Evolutionary conservation across 2,113 vertebrate species (phyloP).

Genomic region (Saiga tatarica): DNA sequence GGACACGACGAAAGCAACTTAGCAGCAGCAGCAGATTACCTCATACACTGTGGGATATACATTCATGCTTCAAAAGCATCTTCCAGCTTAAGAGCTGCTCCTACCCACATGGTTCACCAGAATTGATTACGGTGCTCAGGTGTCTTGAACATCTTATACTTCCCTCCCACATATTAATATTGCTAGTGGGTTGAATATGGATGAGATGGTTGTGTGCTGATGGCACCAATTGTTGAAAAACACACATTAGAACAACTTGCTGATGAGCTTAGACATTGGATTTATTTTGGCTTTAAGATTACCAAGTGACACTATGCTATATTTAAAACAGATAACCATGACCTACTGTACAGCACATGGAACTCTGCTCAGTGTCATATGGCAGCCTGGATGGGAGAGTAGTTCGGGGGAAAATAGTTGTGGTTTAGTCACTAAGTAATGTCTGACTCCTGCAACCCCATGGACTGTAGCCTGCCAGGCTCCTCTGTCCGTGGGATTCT

Average conservation of each 20-base stretch:
- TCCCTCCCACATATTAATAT: not conserved
- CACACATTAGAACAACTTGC: not conserved
- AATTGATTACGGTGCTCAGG: not conserved
- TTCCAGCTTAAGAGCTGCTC: not conserved
- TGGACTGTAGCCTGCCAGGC: not conserved
- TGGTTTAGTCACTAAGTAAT: not conserved
- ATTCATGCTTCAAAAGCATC: not conserved
- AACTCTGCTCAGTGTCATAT: not conserved
- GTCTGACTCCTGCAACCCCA: not conserved
- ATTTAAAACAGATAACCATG: not conserved
- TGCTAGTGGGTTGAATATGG: not conserved
- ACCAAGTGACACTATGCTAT: not conserved
- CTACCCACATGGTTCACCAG: not conserved
- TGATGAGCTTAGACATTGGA: not conserved
- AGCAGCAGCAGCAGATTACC: not conserved
- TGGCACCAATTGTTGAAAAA: constrained; percentile 54
- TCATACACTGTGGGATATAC: no score
- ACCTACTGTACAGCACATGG: not conserved
- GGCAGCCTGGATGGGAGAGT: not conserved
- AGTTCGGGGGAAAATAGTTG: not conserved
- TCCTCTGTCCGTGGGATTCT: not conserved
- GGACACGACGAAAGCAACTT: no score
- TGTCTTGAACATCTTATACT: not conserved
- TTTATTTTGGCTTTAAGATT: not conserved
- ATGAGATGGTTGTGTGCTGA: constrained; percentile 37